Percentiles rank a stretch among this genome's conserved stretches.
Conservation (phyloP, 2,888 invertebrate species). For the Clivina fossor region DNA sequence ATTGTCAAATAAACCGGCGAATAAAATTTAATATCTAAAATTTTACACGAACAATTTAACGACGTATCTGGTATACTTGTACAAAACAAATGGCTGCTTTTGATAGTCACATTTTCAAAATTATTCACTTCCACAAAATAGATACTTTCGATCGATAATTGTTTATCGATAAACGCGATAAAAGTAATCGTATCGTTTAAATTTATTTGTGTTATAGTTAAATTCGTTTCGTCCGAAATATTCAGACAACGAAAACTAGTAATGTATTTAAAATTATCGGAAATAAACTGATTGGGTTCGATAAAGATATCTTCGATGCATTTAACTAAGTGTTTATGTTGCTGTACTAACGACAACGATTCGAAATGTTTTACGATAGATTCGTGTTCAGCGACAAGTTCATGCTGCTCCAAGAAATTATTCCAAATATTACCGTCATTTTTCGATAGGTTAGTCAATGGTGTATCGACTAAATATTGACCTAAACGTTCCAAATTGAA, state of each 20-base stretch:
- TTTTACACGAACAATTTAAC: conserved; percentile 51
- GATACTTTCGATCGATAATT: conserved; percentile 53
- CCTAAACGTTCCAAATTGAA: conserved; percentile 89
- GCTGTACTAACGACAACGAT: conserved; percentile 78
- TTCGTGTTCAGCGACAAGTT: conserved; percentile 69
- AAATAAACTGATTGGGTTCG: conserved; percentile 64
- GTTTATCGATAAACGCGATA: conserved; percentile 56
- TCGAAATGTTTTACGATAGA: conserved; percentile 75
- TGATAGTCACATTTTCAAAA: conserved; percentile 53
- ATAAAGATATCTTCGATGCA: conserved; percentile 70
- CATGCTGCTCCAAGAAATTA: conserved; percentile 72
- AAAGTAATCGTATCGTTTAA: conserved; percentile 57
- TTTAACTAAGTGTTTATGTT: conserved; percentile 70
- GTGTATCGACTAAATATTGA: conserved; percentile 81
- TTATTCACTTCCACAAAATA: conserved; percentile 58
- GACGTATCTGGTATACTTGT: conserved; percentile 52
- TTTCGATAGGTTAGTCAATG: conserved; percentile 70
- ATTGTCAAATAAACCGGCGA: conserved; percentile 72
- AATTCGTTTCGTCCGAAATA: conserved; percentile 44
- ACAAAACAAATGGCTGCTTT: conserved; percentile 60
- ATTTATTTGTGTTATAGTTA: conserved; percentile 58
- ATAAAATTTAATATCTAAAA: conserved; percentile 77
- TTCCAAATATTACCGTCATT: conserved; percentile 77
- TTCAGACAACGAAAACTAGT: conserved; percentile 54
- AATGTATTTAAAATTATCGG: conserved; percentile 62